Percentiles rank a stretch among this genome's conserved stretches.
Conservation (phyloP, 2,888 invertebrate species). For the Harmothoe impar region DNA sequence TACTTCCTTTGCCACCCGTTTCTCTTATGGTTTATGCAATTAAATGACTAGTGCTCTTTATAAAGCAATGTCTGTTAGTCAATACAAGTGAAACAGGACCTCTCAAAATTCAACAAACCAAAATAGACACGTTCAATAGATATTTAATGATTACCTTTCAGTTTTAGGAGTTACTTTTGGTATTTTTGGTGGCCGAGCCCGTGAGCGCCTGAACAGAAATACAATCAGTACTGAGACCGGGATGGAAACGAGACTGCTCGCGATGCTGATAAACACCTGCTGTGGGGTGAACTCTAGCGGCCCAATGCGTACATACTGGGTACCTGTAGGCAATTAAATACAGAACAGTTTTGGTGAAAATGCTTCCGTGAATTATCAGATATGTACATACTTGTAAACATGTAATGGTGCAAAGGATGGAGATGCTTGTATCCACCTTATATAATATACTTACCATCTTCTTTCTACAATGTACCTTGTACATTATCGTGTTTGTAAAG, state of each 20-base stretch:
- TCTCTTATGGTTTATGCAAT: too few species aligned
- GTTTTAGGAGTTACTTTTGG: not conserved
- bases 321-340: not conserved
- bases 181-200: not conserved
- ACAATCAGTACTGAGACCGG: slow-evolving; percentile 73
- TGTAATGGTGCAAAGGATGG: too few species aligned
- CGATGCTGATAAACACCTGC: slow-evolving; percentile 73
- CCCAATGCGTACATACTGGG: slow-evolving; percentile 71
- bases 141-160: not conserved
- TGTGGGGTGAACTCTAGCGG: slow-evolving; percentile 72
- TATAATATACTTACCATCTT: too few species aligned
- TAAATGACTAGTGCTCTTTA: too few species aligned
- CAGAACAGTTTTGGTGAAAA: not conserved
- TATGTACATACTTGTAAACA: not conserved
- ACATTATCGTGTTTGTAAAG: not conserved
- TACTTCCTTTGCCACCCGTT: too few species aligned
- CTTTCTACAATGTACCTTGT: too few species aligned
- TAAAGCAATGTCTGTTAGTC: too few species aligned
- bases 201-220: slow-evolving; percentile 72
- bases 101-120: too few species aligned
- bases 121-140: too few species aligned
- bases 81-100: too few species aligned
- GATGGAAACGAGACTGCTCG: slow-evolving; percentile 72
- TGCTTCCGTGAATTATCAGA: not conserved
- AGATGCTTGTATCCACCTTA: too few species aligned